A percentile compares a stretch with the other conserved stretches of the same genome.
phyloP scores from a whole-genome alignment of 2,888 invertebrate genomes.

The Drosophila atroscutellata region DNA sequence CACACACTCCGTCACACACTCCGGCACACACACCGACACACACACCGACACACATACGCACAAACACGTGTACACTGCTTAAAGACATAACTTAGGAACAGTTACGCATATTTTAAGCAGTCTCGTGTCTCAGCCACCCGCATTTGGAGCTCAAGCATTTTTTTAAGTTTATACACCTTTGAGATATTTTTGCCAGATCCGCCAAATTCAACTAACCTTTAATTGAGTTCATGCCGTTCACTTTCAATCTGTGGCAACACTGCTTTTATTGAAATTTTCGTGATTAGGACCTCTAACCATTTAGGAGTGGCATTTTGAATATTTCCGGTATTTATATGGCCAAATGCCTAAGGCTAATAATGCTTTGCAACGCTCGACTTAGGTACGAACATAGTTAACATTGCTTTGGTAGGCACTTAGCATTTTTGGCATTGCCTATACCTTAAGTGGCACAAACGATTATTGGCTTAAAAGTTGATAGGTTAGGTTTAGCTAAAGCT shows the following conservation, averaged over 20 bases:
- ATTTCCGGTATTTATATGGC: constrained; percentile 46
- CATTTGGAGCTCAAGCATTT: constrained; percentile 9
- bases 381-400: constrained; percentile 22
- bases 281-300: not conserved
- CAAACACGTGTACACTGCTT: constrained; percentile 17
- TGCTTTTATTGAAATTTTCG: no score
- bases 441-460: not conserved
- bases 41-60: not conserved
- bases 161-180: constrained; percentile 29
- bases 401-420: constrained; percentile 11
- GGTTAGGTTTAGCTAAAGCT: not conserved
- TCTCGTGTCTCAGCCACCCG: constrained; percentile 17
- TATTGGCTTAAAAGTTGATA: constrained; percentile 1
- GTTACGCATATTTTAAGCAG: constrained; percentile 53
- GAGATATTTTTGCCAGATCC: constrained; percentile 23
- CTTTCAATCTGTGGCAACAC: constrained; percentile 10
- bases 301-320: constrained; percentile 34
- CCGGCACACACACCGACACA: not conserved
- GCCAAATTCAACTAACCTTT: not conserved
- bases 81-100: constrained; percentile 60
- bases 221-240: constrained; percentile 24
- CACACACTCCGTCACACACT: constrained; percentile 9
- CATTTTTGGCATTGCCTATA: constrained; percentile 36
- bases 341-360: constrained; percentile 38
- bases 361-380: constrained; percentile 10